These are phyloP conservation scores for Hexactinellida sp. DNA, from an alignment of 37 sponge, comb jelly and placozoan genomes.

Conservation along the genomic window DNA sequence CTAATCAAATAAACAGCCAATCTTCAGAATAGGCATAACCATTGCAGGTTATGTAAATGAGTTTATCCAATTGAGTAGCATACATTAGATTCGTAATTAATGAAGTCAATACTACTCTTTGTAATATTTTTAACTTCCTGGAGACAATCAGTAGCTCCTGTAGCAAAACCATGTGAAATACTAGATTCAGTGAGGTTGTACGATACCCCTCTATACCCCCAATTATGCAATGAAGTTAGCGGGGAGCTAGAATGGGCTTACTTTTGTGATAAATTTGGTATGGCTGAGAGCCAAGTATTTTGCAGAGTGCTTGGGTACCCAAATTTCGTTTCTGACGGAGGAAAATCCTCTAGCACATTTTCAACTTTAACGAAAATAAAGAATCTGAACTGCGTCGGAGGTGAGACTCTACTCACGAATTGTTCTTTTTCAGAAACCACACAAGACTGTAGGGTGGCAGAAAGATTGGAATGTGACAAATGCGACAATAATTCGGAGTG, in stretches of 20 bases:
- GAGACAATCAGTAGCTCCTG: background rate
- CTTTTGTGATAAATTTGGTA: background rate
- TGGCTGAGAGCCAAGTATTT: background rate
- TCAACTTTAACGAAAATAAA: background rate
- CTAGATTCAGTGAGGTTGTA: background rate
- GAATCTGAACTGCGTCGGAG: background rate
- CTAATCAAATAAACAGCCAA: too few relatives aligned
- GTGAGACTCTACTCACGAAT: background rate
- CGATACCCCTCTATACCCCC: background rate
- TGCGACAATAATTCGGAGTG: background rate
- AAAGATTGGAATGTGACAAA: background rate
- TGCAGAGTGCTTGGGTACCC: background rate
- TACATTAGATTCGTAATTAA: too few relatives aligned
- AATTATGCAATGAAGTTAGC: background rate
- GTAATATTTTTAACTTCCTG: background rate
- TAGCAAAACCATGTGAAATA: background rate
- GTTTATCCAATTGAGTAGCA: too few relatives aligned
- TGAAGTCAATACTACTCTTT: too few relatives aligned
- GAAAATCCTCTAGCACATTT: background rate
- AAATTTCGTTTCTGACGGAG: background rate
- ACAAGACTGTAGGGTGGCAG: background rate
- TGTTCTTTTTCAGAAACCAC: background rate
- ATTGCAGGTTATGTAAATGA: too few relatives aligned
- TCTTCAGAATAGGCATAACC: too few relatives aligned
- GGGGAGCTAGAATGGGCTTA: background rate